Evolutionary conservation across 2,797 vertebrate genomes (phyloP), one percentile per base, ranked within the genome.

Genomic region (Spinus olivaceus): DNA sequence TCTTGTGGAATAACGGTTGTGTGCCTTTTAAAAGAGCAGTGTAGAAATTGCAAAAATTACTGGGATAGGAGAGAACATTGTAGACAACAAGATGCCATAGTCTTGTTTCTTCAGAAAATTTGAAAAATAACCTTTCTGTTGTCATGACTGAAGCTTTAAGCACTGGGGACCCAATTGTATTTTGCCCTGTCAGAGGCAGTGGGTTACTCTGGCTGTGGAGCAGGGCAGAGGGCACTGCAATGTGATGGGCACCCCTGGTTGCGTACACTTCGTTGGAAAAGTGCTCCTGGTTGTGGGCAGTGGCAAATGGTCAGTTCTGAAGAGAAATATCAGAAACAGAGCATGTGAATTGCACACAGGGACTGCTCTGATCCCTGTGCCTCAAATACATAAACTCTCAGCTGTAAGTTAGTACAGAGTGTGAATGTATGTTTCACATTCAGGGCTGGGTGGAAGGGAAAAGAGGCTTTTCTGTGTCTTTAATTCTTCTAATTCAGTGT

Each of bases 361-460:
- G 47, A 44, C 21, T 56, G 21, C 23, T 69, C n/a, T 56, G 10
- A 69, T 25, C 22, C 35, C 27, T 28, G 20, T 56, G 60, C 46
- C 46, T 77, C 37, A 53, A 72, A 57, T 0, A 2, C 15, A 8
- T 8, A 6, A 53, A n/a, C 32, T 25, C 17, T 32, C 16, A 12
- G 4, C 9, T 37, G 14, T 51, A 28, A 63, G 15, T 25, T 18
- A 33, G 27, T 14, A 50, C 21, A 24, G 23, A 65, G 22, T 25
- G 13, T 6, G 1, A 16, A 44, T 0, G 0, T 28, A 1, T 28
- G 16, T 73, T 51, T 59, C 6, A 30, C 12, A 13, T 14, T 42
- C 11, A 9, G 20, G 47, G 30, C 30, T n/a, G 22, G 30, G 10
- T 6, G 5, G 32, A 66, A 80, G 24, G 41, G 51, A 71, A 41